These are phyloP conservation scores for Pocillopora grandis DNA, from an alignment of 92 coral and sea anemone genomes.

Conservation along the genomic window DNA sequence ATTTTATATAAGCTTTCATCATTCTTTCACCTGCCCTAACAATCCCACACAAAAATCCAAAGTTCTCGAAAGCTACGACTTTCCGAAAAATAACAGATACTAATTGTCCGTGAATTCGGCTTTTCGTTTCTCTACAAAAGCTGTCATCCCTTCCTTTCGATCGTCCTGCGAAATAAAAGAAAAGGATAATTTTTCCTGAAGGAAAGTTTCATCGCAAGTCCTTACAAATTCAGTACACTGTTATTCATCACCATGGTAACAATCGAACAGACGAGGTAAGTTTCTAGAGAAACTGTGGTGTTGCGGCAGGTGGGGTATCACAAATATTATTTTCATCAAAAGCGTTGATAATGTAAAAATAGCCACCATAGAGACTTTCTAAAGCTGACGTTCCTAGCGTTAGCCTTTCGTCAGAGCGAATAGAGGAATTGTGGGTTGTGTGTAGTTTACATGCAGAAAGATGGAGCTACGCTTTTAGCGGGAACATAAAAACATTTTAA, in stretches of 20 bases:
- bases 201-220: background rate
- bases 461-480: too few relatives aligned
- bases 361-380: too few relatives aligned
- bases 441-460: too few relatives aligned
- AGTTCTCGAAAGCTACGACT: background rate
- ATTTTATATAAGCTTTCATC: background rate
- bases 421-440: too few relatives aligned
- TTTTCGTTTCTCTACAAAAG: constrained; percentile 88
- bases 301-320: too few relatives aligned
- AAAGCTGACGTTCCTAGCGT: too few relatives aligned
- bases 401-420: too few relatives aligned
- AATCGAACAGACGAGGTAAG: too few relatives aligned
- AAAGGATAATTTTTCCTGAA: background rate
- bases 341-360: too few relatives aligned
- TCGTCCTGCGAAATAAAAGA: constrained; percentile 68
- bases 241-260: background rate
- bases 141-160: constrained; percentile 96
- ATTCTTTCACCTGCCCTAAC: background rate
- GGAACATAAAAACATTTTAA: too few relatives aligned
- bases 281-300: too few relatives aligned
- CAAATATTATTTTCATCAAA: too few relatives aligned
- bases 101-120: constrained; percentile 90
- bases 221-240: background rate
- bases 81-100: background rate
- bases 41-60: background rate